Base-by-base conservation (phyloP, 2,797 vertebrate species). In the Neoniphon sammara region DNA sequence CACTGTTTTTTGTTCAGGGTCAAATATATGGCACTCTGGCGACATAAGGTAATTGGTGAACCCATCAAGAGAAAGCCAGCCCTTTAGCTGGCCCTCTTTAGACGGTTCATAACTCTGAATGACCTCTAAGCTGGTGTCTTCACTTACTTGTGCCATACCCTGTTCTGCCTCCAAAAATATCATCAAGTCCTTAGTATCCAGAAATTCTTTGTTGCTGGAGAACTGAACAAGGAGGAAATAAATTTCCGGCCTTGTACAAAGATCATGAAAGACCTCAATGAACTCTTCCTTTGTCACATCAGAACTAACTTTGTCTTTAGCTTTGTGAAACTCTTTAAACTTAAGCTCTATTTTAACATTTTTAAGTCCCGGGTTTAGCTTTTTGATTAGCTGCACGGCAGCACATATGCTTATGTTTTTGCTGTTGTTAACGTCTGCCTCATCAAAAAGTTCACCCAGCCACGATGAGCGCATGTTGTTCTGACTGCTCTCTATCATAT, bases 191-290 rank as follows among this genome's bases (percentile, higher is more conserved):
- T 98, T 99, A 66, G 95, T 96, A 85, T 99, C 97, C 53, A 99
- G 92, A 89, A 96, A 98, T 87, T 99, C 98, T 90, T 99, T 99
- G 96, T 98, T 99, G 93, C 98, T 99, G 67, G 98, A 99, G 93
- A 99, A 99, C 92, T 99, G 98, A 90, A 99, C 98, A 88, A 99
- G 95, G 77, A 99, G 94, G 90, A 99, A 99, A 91, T 99, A 99
- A 78, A 99, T 98, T 91, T 99, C 98, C 73, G 98, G 97, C 87
- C 97, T 95, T 54, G 97, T 99, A 90, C 97, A 99, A 90, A 99
- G 96, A 63, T 99, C 97, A 68, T 99, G 98, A 93, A 97, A 99
- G 88, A 99, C 96, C 91, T 99, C 97, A 31, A 97, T 94, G 90
- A 99, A 98, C 81, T 99, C 97, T 15, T 97, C 96, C 91, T 95